These are phyloP conservation scores for Lamprologus ornatipinnis DNA, from an alignment of 2,113 vertebrate genomes.

Conservation along the genomic window DNA sequence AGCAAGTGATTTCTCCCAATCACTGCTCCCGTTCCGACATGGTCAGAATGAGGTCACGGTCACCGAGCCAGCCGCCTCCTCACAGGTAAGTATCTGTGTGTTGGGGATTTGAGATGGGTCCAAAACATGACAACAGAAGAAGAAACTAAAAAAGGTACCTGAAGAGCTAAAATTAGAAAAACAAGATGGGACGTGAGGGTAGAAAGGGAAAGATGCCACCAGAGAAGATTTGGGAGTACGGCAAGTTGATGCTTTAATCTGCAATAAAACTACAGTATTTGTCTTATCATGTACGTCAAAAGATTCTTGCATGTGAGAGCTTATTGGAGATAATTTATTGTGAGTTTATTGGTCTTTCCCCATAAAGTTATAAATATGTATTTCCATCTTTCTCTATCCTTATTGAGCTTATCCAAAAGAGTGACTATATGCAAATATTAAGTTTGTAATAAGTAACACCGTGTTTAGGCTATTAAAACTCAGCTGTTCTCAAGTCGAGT, in stretches of 20 bases:
- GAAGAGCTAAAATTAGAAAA: not conserved
- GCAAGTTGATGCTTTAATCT: not conserved
- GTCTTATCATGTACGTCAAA: not conserved
- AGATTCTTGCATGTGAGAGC: not conserved
- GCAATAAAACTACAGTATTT: not conserved
- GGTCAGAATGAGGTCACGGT: constrained; percentile 85
- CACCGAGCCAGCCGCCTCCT: constrained; percentile 85
- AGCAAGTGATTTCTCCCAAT: constrained; percentile 89
- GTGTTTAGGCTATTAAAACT: not conserved
- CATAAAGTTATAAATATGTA: not conserved
- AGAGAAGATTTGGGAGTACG: not conserved
- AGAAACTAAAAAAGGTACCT: not conserved
- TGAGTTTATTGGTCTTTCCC: not conserved
- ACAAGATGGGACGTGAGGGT: not conserved
- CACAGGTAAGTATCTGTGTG: constrained; percentile 74
- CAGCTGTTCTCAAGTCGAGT: not conserved
- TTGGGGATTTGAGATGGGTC: not conserved
- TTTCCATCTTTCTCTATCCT: not conserved
- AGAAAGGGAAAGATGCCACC: not conserved
- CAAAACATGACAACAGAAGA: not conserved
- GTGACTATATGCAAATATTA: not conserved
- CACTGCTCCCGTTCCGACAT: constrained; percentile 81
- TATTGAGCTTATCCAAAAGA: not conserved
- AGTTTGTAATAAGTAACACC: not conserved
- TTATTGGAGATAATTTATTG: not conserved